Evolutionary conservation across 2,888 invertebrate species (phyloP), one percentile per base, ranked within the genome.

Genomic region (Pterostichus niger): DNA sequence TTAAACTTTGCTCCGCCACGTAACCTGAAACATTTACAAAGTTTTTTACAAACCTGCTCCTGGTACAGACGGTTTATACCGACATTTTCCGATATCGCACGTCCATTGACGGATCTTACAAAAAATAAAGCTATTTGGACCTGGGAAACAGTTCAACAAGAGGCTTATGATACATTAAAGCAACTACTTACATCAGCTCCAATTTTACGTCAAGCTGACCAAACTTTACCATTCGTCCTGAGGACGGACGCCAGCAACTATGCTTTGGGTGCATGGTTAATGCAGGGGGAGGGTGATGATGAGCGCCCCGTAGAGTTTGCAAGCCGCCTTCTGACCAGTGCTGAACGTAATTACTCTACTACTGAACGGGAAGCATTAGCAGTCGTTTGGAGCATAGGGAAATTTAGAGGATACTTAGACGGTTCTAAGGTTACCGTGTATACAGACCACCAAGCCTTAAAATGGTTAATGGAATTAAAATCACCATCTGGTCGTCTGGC

Each of bases 391-490:
- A 88, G 88, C 5, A 82, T 88, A 0, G 77, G 86, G 44, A 88
- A 89, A 73, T 90, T 88, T 82, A 83, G 87, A n/a, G 87, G 86
- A 0, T 90, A 88, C 81, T 84, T 90, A 0, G 88, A 88, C 49
- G 88, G 88, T 0, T 33, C 86, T 3, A 77, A 85, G 0, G 88
- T 90, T 44, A 85, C 83, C 0, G 85, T 90, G 0, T 82, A 87
- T 2, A 90, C 89, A 0, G 91, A 90, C 79, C 90, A 90, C 71
- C 87, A 88, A 81, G 88, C 90, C 0, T 85, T 91, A 40, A 88
- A 89, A 87, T 91, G 89, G 88, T 84, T 91, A 6, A 84, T 89
- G 84, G 85, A 86, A 0, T 49, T 90, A 5, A 89, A 90, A 83
- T 86, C 90, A 7, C 88, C 89, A 0, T 86, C 87, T 13, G 90